Percentiles rank a stretch among this genome's conserved stretches.
Conservation (phyloP, 2,888 invertebrate genomes). For the Anthoptus insignis region DNA sequence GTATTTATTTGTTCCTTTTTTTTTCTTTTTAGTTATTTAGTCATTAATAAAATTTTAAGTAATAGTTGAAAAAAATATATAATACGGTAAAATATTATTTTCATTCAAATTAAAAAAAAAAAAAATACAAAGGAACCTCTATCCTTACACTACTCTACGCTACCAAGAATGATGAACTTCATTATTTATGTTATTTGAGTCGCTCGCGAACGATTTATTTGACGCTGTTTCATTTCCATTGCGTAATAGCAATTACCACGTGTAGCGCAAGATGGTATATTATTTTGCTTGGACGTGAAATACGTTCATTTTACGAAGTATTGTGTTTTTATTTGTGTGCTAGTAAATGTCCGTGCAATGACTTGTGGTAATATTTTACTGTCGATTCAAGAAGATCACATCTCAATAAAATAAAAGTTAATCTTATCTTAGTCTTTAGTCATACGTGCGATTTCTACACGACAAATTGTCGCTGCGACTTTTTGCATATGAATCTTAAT, state of each 20-base stretch:
- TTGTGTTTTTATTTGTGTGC: neutral
- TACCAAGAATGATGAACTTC: slow-evolving; percentile 31
- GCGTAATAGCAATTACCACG: slow-evolving; percentile 9
- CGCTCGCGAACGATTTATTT: slow-evolving; percentile 6
- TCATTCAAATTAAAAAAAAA: too few species aligned
- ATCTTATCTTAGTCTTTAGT: too few species aligned
- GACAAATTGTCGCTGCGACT: too few species aligned
- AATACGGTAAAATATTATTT: too few species aligned
- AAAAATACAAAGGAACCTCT: neutral
- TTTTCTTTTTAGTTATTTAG: too few species aligned
- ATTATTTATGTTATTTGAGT: slow-evolving; percentile 30
- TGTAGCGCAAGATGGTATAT: neutral
- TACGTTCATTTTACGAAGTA: neutral
- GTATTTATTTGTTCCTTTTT: too few species aligned
- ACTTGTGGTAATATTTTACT: neutral
- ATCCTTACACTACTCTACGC: slow-evolving; percentile 10
- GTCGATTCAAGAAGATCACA: too few species aligned
- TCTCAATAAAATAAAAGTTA: too few species aligned
- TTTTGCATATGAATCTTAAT: too few species aligned
- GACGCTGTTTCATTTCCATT: neutral
- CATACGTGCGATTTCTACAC: too few species aligned
- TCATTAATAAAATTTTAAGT: too few species aligned
- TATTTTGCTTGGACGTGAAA: neutral
- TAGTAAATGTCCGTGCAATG: slow-evolving; percentile 7
- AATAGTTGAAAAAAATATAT: too few species aligned